A percentile compares a stretch with the other conserved stretches of the same genome.
Conservation (phyloP, 2,888 invertebrate species). For the Parnassius apollo region DNA sequence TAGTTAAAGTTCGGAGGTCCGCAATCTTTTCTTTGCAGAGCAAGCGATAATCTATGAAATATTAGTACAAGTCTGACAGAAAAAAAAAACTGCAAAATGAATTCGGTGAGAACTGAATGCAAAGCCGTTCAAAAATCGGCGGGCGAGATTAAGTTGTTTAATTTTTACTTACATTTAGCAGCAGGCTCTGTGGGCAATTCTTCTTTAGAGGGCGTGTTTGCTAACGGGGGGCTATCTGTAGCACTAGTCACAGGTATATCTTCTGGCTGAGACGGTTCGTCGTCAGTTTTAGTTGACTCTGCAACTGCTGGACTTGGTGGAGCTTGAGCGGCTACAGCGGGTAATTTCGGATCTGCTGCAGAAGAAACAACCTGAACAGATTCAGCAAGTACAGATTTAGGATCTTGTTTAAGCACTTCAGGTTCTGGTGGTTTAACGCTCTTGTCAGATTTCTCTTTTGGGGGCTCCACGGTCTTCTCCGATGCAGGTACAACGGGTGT, state of each 20-base stretch:
- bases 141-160: constrained; percentile 32
- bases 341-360: constrained; percentile 7
- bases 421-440: constrained; percentile 15
- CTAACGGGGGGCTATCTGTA: constrained; percentile 69
- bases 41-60: constrained; percentile 56
- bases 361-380: constrained; percentile 1
- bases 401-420: constrained; percentile 15
- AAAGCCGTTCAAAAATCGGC: constrained; percentile 54
- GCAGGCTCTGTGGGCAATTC: constrained; percentile 52
- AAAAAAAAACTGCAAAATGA: constrained; percentile 72
- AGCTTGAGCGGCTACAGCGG: constrained; percentile 26
- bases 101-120: constrained; percentile 74
- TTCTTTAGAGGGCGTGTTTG: constrained; percentile 68
- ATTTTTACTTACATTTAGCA: constrained; percentile 70
- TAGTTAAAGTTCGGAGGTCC: constrained; percentile 26
- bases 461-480: neutral
- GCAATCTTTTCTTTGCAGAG: constrained; percentile 47
- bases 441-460: constrained; percentile 17
- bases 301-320: constrained; percentile 27
- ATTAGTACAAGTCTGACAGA: constrained; percentile 64
- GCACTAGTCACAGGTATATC: constrained; percentile 29
- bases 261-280: constrained; percentile 21
- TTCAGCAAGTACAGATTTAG: constrained; percentile 7
- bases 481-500: constrained; percentile 30
- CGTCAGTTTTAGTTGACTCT: constrained; percentile 30